These are phyloP conservation scores for Aeoliscus strigatus DNA, from an alignment of 2,797 vertebrate species.

Conservation along the genomic window DNA sequence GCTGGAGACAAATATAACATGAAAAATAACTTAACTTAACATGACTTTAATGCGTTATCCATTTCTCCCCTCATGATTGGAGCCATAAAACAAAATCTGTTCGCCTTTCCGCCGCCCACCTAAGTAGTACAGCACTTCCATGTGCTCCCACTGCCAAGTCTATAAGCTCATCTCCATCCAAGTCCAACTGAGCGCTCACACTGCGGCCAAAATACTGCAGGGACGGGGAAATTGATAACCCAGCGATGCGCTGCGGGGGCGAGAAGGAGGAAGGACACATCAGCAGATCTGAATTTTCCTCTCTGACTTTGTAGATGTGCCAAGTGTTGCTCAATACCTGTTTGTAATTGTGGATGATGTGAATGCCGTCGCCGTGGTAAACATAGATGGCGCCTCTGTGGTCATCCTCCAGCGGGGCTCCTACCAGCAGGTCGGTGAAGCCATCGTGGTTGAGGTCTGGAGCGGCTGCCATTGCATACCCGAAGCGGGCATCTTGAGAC, in stretches of 20 bases:
- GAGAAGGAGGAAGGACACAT: conserved; percentile 5
- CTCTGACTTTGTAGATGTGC: not conserved
- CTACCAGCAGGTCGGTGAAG: conserved; percentile 82
- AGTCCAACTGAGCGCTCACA: conserved; percentile 80
- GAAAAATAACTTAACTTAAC: not conserved
- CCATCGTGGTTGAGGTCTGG: conserved; percentile 89
- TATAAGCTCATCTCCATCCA: conserved; percentile 86
- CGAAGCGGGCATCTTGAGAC: conserved; percentile 87
- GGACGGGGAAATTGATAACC: conserved; percentile 69
- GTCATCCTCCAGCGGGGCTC: conserved; percentile 89
- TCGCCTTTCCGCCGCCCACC: conserved; percentile 63
- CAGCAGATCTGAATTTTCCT: not conserved
- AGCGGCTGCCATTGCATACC: conserved; percentile 81
- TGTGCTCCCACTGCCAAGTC: conserved; percentile 90
- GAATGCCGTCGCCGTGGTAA: conserved; percentile 78
- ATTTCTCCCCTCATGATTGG: not conserved
- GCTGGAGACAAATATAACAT: conserved; percentile 51
- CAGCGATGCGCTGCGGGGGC: conserved; percentile 78
- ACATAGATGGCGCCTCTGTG: conserved; percentile 89
- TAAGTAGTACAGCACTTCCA: conserved; percentile 83
- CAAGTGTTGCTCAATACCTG: conserved; percentile 70
- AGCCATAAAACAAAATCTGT: conserved; percentile 5
- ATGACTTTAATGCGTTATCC: not conserved
- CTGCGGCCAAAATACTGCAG: conserved; percentile 91
- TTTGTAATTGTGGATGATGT: conserved; percentile 74